These are phyloP conservation scores for Struthidea cinerea DNA, from an alignment of 2,113 vertebrate species.

Conservation along the genomic window DNA sequence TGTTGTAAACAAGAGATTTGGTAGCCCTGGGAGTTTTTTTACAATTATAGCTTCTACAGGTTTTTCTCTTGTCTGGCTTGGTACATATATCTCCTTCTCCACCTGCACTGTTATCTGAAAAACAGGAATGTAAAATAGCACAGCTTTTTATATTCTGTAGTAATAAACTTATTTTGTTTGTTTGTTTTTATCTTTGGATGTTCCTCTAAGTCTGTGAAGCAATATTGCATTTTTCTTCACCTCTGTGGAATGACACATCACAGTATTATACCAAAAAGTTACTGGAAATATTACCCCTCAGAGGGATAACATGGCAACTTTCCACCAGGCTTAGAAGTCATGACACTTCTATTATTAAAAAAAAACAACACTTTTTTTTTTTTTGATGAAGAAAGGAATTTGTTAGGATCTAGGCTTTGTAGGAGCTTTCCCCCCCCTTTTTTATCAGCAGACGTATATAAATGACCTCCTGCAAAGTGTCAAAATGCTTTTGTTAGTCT, in stretches of 20 bases:
- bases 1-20: not conserved
- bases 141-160: not conserved
- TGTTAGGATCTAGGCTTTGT: not conserved
- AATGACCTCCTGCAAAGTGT: not conserved
- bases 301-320: not conserved
- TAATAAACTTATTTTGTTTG: not conserved
- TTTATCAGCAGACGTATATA: not conserved
- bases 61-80: not conserved
- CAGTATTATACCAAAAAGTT: not conserved
- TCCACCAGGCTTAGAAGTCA: not conserved
- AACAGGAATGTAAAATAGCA: not conserved
- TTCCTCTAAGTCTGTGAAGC: not conserved
- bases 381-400: not conserved
- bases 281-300: not conserved
- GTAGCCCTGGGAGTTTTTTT: not conserved
- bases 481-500: not conserved
- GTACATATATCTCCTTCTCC: not conserved
- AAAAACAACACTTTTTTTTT: accelerated
- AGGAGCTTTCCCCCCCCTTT: accelerated
- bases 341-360: not conserved
- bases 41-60: not conserved
- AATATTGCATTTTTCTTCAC: not conserved
- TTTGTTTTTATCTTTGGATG: not conserved
- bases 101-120: not conserved
- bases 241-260: not conserved